Conservation (phyloP, 1,140 invertebrate species). For the Armadillidium nasatum region DNA sequence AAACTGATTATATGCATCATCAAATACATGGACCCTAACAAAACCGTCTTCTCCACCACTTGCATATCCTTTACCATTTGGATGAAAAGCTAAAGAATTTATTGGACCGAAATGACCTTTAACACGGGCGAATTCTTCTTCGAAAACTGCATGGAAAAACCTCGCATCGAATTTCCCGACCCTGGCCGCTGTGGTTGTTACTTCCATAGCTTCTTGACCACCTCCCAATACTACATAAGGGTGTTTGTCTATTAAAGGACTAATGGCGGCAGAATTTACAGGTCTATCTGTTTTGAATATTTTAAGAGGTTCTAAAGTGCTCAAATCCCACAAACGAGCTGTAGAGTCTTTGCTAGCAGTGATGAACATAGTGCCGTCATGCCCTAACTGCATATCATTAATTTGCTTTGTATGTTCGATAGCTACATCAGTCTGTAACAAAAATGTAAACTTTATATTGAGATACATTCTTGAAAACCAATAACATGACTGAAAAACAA, state of each 20-base stretch:
- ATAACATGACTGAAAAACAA: background rate
- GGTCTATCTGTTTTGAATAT: constrained; percentile 94
- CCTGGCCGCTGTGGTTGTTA: constrained; percentile 91
- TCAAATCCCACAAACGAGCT: constrained; percentile 87
- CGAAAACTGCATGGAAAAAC: constrained; percentile 98
- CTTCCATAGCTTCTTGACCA: constrained; percentile 98
- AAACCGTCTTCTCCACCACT: constrained; percentile 99
- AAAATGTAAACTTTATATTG: background rate
- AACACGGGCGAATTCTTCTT: constrained; percentile 96
- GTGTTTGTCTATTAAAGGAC: constrained; percentile 81
- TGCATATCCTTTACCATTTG: constrained; percentile 92
- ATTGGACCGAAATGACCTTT: constrained; percentile 99
- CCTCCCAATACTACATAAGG: constrained; percentile 81
- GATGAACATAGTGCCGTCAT: constrained; percentile 92
- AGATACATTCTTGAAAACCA: background rate
- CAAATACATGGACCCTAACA: constrained; percentile 91
- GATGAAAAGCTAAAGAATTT: constrained; percentile 96
- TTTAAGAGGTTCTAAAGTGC: constrained; percentile 77
- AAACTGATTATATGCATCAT: constrained; percentile 94
- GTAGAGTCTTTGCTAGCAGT: constrained; percentile 92
- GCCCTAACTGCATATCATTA: constrained; percentile 91
- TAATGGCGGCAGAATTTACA: constrained; percentile 93
- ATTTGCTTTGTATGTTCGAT: constrained; percentile 80
- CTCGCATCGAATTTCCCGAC: constrained; percentile 97
- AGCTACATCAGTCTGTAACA: constrained; percentile 57